Base-by-base conservation (phyloP, 53 echinoderm and acorn worm genomes). In the Temnopleurus reevesii region DNA sequence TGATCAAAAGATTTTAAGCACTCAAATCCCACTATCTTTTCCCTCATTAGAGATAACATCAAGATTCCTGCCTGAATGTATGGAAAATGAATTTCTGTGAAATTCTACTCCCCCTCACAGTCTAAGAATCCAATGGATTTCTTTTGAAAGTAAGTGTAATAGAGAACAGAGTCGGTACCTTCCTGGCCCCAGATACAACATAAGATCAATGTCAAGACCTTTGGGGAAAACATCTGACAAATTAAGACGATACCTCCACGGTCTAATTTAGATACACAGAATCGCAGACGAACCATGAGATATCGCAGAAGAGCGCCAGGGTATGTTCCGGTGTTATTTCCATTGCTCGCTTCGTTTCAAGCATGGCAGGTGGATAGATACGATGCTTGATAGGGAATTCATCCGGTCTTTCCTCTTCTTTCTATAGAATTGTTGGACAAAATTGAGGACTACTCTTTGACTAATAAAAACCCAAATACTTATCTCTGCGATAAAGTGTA, bases 181-280 rank as follows among this genome's bases (percentile, higher is more conserved):
- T n/a, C n/a, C n/a, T n/a, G n/a, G n/a, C n/a, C n/a, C n/a, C n/a
- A n/a, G n/a, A n/a, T n/a, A n/a, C n/a, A n/a, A 63, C 26, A 59
- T 29, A 59, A 59, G 59, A 59, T 59, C 63, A 63, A 33, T 63
- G 63, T 63, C 63, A 30, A 0, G 63, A 63, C 63, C 63, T 63
- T n/a, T 63, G 63, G 33, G 15, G 63, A 29, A 30, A 31, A 63
- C 63, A 63, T 63, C 34, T 33, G 63, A 63, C 33, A 33, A 33
- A 63, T 63, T 12, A 31, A 63, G 63, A 63, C 33, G 33, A 63
- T 58, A 31, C 63, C 13, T 30, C 63, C 33, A 13, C 18, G 12
- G 15, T 15, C 13, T 63, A 31, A 33, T 63, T 63, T 63, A 31
- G 63, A 63, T 33, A 63, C 12, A 30, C 36, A 5, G 71, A 71